These are phyloP conservation scores for Ochropleura plecta DNA, from an alignment of 2,888 invertebrate species.

Conservation along the genomic window DNA sequence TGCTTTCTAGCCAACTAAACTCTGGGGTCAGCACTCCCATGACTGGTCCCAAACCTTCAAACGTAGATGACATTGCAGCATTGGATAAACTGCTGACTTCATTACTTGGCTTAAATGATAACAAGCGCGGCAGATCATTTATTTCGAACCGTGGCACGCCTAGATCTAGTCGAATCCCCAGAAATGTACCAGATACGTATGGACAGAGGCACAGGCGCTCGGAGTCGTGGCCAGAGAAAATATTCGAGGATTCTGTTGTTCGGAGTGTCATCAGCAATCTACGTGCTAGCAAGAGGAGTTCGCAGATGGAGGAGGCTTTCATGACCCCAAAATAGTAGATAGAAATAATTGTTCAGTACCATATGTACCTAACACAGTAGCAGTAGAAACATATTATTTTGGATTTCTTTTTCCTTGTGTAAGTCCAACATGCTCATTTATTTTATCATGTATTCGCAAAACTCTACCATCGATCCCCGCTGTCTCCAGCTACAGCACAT, in stretches of 20 bases:
- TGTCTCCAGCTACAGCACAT: neutral
- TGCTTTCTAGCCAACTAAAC: constrained; percentile 77
- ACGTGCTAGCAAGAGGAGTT: constrained; percentile 78
- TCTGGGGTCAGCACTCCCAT: constrained; percentile 80
- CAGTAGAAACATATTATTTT: neutral
- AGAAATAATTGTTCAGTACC: too few species aligned
- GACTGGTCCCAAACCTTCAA: constrained; percentile 76
- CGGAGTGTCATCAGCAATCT: constrained; percentile 83
- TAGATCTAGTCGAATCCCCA: constrained; percentile 79
- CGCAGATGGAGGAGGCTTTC: constrained; percentile 83
- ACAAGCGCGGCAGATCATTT: constrained; percentile 75
- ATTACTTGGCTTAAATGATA: constrained; percentile 89
- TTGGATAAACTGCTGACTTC: constrained; percentile 92
- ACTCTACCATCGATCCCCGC: neutral
- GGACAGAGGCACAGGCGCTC: constrained; percentile 73
- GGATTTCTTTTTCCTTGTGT: neutral
- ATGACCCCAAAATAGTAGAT: constrained; percentile 80
- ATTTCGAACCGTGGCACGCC: constrained; percentile 83
- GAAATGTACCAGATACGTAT: constrained; percentile 67
- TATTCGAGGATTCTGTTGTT: constrained; percentile 85
- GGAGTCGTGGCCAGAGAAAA: constrained; percentile 86
- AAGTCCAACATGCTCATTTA: too few species aligned
- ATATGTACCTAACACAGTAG: too few species aligned
- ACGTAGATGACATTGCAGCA: constrained; percentile 91
- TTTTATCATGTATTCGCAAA: neutral